Conservation (phyloP, 2,888 invertebrate genomes). For the Parasteatoda lunata region DNA sequence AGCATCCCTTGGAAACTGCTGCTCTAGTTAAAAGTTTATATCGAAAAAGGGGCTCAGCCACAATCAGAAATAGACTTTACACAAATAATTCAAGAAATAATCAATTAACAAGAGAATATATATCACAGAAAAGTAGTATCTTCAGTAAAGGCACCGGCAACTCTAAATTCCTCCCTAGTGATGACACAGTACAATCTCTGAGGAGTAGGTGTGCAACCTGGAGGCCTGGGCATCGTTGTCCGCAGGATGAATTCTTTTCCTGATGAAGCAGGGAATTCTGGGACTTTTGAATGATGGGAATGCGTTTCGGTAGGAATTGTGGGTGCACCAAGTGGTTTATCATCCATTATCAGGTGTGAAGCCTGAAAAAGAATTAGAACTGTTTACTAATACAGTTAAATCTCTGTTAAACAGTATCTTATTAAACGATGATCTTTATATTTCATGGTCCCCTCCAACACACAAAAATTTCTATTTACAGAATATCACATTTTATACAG, state of each 20-base stretch:
- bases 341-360: conserved; percentile 75
- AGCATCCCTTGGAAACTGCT: too few relatives aligned
- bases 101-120: neutral
- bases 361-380: conserved; percentile 74
- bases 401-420: too few relatives aligned
- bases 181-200: conserved; percentile 83
- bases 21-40: too few relatives aligned
- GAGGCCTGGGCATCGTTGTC: conserved; percentile 78
- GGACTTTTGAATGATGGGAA: conserved; percentile 73
- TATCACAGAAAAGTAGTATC: conserved; percentile 80
- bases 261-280: conserved; percentile 78
- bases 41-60: too few relatives aligned
- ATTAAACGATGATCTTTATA: too few relatives aligned
- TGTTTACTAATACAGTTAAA: too few relatives aligned
- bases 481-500: too few relatives aligned
- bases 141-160: conserved; percentile 86
- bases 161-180: conserved; percentile 81
- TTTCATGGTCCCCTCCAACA: too few relatives aligned
- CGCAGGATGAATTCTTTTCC: conserved; percentile 82
- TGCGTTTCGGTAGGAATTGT: conserved; percentile 18
- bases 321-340: conserved; percentile 21
- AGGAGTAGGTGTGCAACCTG: conserved; percentile 78
- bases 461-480: too few relatives aligned
- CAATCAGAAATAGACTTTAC: too few relatives aligned
- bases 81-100: too few relatives aligned